Base-by-base conservation (phyloP, 2,888 invertebrate genomes). In the Halictus quadricinctus region DNA sequence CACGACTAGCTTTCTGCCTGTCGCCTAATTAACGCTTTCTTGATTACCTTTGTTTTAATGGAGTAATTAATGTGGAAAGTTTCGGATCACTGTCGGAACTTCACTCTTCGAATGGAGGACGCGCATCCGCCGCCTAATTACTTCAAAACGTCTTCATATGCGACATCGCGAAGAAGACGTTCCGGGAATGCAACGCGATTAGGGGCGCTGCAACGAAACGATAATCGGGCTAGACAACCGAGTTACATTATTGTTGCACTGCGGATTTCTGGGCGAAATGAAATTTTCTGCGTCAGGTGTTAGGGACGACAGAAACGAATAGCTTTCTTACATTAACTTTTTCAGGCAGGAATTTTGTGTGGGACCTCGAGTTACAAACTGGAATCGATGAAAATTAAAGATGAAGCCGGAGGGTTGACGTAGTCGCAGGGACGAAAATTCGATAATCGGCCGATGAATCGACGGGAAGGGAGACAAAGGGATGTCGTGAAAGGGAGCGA, bases 371-470 rank as follows among this genome's bases (percentile, higher is more conserved):
- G 41, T 10, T 36, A 21, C 69, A 41, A 21, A 21, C 69, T 21
- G 69, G 21, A 41, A 43, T 69, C 60, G 64, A 46, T 72, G 13
- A 46, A 46, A 60, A 21, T 29, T 46, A 29, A 60, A 75, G 25
- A 43, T 43, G 29, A 29, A 75, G 12, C 43, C 8, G 60, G 10
- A 29, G 64, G 29, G 43, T 29, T n/a, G 29, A 70, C 41, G 50
- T 48, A 54, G 46, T 21, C 29, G 66, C 8, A 25, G 46, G 46
- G 43, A 43, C 21, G 64, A 78, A 66, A 66, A 50, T 70, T 58
- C 41, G 43, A 58, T 66, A 76, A 83, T 84, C 84, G 13, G 64
- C 69, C 83, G 83, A 83, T 66, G 78, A 83, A 83, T 83, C 79
- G 72, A 58, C 13, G 41, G 8, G 66, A 41, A 48, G 64, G 46